phyloP scores from a whole-genome alignment of 2,113 vertebrate species.

The Euleptes europaea region DNA sequence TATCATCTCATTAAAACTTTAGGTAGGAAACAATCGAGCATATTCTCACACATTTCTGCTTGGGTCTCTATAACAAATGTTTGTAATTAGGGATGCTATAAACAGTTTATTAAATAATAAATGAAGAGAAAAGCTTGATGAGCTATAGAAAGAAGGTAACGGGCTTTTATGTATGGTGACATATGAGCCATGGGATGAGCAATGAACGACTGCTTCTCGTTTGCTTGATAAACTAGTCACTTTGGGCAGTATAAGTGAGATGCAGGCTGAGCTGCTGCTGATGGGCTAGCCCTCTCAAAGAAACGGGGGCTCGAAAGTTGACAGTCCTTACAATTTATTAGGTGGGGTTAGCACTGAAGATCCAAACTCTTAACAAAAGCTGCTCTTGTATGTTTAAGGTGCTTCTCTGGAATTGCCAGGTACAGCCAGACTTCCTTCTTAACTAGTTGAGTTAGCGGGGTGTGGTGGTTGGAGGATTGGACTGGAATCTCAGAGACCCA shows the following conservation, averaged over 20 bases:
- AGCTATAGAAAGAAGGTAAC: constrained; percentile 48
- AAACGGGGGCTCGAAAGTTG: constrained; percentile 40
- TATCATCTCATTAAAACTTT: constrained; percentile 81
- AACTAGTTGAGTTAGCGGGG: too few relatives aligned
- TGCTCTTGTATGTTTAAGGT: background rate
- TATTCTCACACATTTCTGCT: constrained; percentile 59
- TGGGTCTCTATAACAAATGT: constrained; percentile 73
- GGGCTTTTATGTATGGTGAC: constrained; percentile 45
- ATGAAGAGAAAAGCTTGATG: constrained; percentile 65
- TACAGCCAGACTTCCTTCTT: background rate
- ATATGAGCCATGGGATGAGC: constrained; percentile 23
- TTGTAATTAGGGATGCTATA: constrained; percentile 74
- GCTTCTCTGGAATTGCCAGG: background rate
- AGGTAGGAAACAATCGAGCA: constrained; percentile 75
- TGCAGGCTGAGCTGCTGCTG: constrained; percentile 33
- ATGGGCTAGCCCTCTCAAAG: constrained; percentile 36
- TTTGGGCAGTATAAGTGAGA: constrained; percentile 50
- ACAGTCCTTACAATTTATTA: background rate
- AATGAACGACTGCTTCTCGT: constrained; percentile 44
- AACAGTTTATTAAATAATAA: constrained; percentile 78
- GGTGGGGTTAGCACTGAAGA: constrained; percentile 12
- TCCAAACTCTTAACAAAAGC: constrained; percentile 18
- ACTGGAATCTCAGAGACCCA: too few relatives aligned
- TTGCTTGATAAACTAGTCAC: constrained; percentile 54
- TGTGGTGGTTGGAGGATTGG: too few relatives aligned